Percentiles rank a stretch among this genome's conserved stretches.
Conservation (phyloP, 2,888 invertebrate species). For the Cinara cedri region DNA sequence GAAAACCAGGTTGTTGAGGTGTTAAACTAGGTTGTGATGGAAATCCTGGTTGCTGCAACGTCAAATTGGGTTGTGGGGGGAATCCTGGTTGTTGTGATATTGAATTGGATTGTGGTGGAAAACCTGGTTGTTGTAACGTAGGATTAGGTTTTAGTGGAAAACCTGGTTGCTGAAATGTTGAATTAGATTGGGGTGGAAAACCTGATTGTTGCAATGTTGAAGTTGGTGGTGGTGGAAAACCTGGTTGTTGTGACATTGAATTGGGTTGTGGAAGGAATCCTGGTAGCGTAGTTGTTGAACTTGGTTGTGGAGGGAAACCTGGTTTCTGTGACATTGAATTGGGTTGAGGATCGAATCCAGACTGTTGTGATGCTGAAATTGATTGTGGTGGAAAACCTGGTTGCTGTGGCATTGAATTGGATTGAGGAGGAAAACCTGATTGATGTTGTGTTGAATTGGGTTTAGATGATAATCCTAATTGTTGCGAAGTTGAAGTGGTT, state of each 20-base stretch:
- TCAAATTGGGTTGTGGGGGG: neutral
- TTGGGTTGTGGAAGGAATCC: neutral
- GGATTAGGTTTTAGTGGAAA: constrained; percentile 12
- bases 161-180: constrained; percentile 58
- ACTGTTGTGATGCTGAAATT: constrained; percentile 58
- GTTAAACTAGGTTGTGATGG: constrained; percentile 60
- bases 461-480: constrained; percentile 3
- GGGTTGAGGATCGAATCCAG: constrained; percentile 50
- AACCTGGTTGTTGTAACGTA: neutral
- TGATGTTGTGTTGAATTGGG: constrained; percentile 58
- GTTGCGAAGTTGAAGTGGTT: constrained; percentile 58
- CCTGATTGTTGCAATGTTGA: neutral
- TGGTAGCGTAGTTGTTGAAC: neutral
- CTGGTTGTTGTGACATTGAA: neutral
- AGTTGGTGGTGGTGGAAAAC: neutral
- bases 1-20: constrained; percentile 58
- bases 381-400: constrained; percentile 60
- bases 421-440: constrained; percentile 54
- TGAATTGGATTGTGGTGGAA: constrained; percentile 10
- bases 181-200: neutral
- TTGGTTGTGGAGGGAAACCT: neutral
- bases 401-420: constrained; percentile 59
- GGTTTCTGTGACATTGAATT: neutral
- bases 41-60: neutral
- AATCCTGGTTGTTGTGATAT: neutral